Conservation (phyloP, 2,888 invertebrate species). For the Merodon equestris region DNA sequence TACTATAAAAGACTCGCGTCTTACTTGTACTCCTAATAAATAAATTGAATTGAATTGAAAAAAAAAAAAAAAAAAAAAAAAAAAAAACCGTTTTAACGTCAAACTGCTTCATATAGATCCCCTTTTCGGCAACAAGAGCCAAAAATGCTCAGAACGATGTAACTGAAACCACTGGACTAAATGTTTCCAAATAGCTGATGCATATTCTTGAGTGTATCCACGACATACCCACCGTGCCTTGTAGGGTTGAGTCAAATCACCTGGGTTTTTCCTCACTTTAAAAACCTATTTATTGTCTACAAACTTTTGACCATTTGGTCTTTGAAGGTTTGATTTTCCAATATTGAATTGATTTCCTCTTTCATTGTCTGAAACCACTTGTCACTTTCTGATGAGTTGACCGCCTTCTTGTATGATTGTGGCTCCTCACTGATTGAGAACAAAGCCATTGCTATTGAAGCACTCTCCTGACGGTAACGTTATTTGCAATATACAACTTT, state of each 20-base stretch:
- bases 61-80: too few species aligned
- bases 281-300: conserved; percentile 6
- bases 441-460: conserved; percentile 21
- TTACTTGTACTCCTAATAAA: too few species aligned
- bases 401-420: conserved; percentile 16
- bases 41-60: too few species aligned
- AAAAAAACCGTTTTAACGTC: too few species aligned
- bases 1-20: too few species aligned
- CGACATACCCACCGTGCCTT: conserved; percentile 19
- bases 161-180: conserved; percentile 4
- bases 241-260: neutral
- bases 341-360: conserved; percentile 14
- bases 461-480: conserved; percentile 11
- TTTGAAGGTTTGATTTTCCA: conserved; percentile 18
- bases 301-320: too few species aligned
- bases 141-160: conserved; percentile 15
- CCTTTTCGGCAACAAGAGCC: conserved; percentile 15
- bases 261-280: conserved; percentile 3
- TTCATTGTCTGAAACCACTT: conserved; percentile 22
- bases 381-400: too few species aligned
- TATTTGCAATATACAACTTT: conserved; percentile 12
- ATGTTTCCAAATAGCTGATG: conserved; percentile 18
- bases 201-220: conserved; percentile 70
- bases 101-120: too few species aligned
- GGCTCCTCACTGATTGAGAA: too few species aligned